These are phyloP conservation scores for Lithophane semibrunnea DNA, from an alignment of 2,888 invertebrate species.

Conservation along the genomic window DNA sequence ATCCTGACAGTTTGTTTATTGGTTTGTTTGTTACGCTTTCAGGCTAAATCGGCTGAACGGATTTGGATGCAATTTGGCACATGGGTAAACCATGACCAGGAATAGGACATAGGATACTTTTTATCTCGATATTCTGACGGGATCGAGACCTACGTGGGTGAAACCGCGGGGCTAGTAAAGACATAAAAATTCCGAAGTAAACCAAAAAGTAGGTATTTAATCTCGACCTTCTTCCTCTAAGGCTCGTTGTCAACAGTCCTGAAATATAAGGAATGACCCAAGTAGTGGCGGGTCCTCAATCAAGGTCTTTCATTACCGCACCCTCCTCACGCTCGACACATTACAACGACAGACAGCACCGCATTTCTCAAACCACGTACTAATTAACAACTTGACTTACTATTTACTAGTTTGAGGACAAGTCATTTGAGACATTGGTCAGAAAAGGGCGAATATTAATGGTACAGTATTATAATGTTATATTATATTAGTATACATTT, in stretches of 20 bases:
- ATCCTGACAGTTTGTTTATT: no score
- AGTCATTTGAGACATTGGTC: conserved; percentile 43
- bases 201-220: conserved; percentile 3
- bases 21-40: no score
- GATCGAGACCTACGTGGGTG: no score
- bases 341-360: conserved; percentile 75
- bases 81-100: no score
- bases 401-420: conserved; percentile 57
- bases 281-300: conserved; percentile 74
- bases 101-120: no score
- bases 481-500: no score
- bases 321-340: conserved; percentile 78
- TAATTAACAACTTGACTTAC: conserved; percentile 79
- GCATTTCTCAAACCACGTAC: conserved; percentile 81
- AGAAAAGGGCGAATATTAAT: background rate
- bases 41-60: no score
- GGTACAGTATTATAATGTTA: background rate
- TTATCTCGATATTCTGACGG: no score
- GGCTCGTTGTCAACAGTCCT: conserved; percentile 49
- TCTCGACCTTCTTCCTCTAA: conserved; percentile 23
- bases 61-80: no score
- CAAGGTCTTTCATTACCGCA: conserved; percentile 80
- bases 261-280: conserved; percentile 67
- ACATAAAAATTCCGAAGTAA: background rate
- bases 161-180: background rate